phyloP scores from a whole-genome alignment of 2,113 vertebrate genomes.

The Microcebus lehilahytsara region DNA sequence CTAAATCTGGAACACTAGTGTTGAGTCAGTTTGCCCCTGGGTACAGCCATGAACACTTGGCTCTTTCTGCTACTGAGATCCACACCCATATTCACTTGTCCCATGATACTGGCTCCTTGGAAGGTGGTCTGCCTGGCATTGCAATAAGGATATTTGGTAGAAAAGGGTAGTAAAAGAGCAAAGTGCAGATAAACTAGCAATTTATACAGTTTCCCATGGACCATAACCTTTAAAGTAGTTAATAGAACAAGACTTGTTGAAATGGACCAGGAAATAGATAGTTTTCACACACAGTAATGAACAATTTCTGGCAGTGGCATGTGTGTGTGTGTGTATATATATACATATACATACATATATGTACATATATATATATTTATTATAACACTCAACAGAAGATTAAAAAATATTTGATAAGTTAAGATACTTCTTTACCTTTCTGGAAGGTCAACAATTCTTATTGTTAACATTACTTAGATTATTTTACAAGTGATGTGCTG shows the following conservation, averaged over 20 bases:
- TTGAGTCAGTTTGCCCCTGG: background rate
- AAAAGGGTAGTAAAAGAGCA: background rate
- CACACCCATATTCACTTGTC: background rate
- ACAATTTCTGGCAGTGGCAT: background rate
- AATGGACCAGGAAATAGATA: background rate
- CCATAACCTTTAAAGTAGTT: background rate
- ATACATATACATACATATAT: too few relatives aligned
- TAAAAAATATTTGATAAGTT: background rate
- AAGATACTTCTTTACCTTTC: background rate
- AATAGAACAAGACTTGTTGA: constrained; percentile 33
- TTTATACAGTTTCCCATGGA: background rate
- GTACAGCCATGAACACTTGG: background rate
- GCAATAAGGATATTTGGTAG: background rate
- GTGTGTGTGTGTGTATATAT: background rate
- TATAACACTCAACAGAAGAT: constrained; percentile 37
- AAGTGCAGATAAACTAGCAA: background rate
- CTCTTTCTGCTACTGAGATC: background rate
- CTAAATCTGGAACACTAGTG: background rate
- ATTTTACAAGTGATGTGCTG: background rate
- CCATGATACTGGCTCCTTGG: background rate
- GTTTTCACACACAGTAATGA: constrained; percentile 40
- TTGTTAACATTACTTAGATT: background rate
- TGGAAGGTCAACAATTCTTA: constrained; percentile 6
- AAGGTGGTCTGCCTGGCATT: background rate
- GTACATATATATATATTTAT: background rate